Evolutionary conservation across 2,113 vertebrate genomes (phyloP), one percentile per base, ranked within the genome.

Genomic region (Sisor rabdophorus): DNA sequence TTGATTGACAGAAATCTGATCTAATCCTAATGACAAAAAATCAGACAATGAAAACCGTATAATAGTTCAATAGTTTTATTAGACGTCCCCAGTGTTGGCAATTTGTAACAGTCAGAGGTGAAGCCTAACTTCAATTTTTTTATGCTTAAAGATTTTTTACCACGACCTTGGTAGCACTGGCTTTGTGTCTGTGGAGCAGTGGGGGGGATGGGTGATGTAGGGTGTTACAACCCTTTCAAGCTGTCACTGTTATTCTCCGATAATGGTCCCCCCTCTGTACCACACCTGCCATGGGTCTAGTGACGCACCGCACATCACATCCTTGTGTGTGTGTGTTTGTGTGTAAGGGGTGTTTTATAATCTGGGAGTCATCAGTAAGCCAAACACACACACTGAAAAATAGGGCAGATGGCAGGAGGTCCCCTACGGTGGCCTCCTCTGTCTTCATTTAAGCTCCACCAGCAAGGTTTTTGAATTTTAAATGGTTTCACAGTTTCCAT

Each of bases 381-480:
- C 64, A 71, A 52, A 44, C 30, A 60, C 53, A 71, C 52, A 67
- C 28, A 40, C 17, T 54, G 30, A 71, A 11, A 69, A 69, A 56
- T 13, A 24, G 20, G 32, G 56, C 64, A 73, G 72, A 74, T 78
- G 76, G 76, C 48, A 71, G 76, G 48, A 63, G 47, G 48, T 69
- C 52, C 76, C 64, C 67, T 64, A 22, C 32, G 48, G 68, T 63
- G 68, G 56, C 58, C 68, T 47, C 58, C 30, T 2, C 74, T 13
- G 16, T 44, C 26, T 50, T 76, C 76, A 71, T 16, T 78, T 52
- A 73, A 44, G 71, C 30, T 44, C 32, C 53, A 44, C 54, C 15
- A 73, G 20, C 28, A 20, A 55, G 15, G 13, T 19, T 19, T 61
- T 61, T 11, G 28, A 61, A 36, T 20, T 16, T 28, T 59, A 24